These are phyloP conservation scores for Andrena camellia DNA, from an alignment of 2,888 invertebrate genomes.

Conservation along the genomic window DNA sequence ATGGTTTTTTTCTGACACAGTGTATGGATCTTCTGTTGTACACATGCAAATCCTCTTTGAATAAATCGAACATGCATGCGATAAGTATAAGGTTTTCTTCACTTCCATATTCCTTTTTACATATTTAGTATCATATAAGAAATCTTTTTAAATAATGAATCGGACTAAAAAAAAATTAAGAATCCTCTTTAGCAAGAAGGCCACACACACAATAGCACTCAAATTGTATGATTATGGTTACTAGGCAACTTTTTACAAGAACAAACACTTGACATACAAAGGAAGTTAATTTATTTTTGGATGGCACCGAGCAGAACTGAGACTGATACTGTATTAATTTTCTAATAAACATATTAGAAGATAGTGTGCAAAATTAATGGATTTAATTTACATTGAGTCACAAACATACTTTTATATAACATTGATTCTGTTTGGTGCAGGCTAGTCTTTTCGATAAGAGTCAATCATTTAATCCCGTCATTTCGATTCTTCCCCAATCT, in stretches of 20 bases:
- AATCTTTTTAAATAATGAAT: conserved; percentile 36
- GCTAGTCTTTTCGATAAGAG: conserved; percentile 46
- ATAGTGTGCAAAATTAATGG: conserved; percentile 18
- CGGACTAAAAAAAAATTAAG: conserved; percentile 13
- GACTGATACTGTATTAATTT: conserved; percentile 61
- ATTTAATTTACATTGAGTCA: conserved; percentile 38
- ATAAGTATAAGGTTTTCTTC: conserved; percentile 69
- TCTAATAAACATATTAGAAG: conserved; percentile 44
- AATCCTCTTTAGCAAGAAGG: conserved; percentile 60
- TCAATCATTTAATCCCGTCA: conserved; percentile 34
- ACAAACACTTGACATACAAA: conserved; percentile 48
- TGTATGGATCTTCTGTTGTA: conserved; percentile 82
- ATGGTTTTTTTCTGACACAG: conserved; percentile 73
- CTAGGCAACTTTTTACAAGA: conserved; percentile 56
- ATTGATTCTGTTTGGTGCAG: conserved; percentile 62
- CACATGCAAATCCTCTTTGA: conserved; percentile 79
- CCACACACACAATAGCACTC: conserved; percentile 79
- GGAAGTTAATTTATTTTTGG: conserved; percentile 52
- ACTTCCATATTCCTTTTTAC: conserved; percentile 64
- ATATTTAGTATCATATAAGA: conserved; percentile 50
- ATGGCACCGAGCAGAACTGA: conserved; percentile 64
- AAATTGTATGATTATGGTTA: conserved; percentile 53
- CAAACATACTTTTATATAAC: conserved; percentile 22
- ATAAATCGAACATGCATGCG: conserved; percentile 80
- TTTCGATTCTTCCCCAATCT: conserved; percentile 28